phyloP scores from a whole-genome alignment of 2,797 vertebrate species.

The Cyprinella venusta region DNA sequence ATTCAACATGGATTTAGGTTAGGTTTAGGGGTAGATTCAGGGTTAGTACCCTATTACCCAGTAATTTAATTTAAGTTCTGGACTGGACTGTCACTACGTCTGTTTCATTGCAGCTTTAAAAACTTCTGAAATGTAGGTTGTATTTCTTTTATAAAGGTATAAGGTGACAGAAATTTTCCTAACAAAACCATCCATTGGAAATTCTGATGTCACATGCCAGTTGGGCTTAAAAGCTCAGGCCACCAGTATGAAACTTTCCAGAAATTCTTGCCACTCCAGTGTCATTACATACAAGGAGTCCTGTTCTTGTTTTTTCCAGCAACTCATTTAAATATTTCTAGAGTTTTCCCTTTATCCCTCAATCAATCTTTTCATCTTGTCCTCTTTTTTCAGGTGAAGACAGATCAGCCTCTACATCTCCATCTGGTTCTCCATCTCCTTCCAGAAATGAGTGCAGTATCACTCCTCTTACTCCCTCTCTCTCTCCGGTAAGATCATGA shows the following conservation, averaged over 20 bases:
- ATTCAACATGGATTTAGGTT: too few relatives aligned
- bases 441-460: slow-evolving; percentile 87
- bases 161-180: not conserved
- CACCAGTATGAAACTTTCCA: slow-evolving; percentile 11
- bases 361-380: not conserved
- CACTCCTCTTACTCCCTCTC: slow-evolving; percentile 90
- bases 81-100: not conserved
- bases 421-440: slow-evolving; percentile 77
- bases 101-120: not conserved
- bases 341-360: not conserved
- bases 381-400: slow-evolving; percentile 71
- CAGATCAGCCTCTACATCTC: slow-evolving; percentile 73
- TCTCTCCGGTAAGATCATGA: slow-evolving; percentile 82
- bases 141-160: not conserved
- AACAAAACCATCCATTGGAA: not conserved
- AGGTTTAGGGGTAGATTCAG: too few relatives aligned
- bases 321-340: not conserved
- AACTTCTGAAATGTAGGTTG: not conserved
- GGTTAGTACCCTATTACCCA: too few relatives aligned
- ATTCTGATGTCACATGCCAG: not conserved
- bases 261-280: not conserved
- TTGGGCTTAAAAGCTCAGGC: not conserved
- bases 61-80: too few relatives aligned
- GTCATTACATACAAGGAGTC: not conserved
- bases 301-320: not conserved